Percentiles rank a stretch among this genome's conserved stretches.
phyloP scores from a whole-genome alignment of 2,113 vertebrate genomes.

The Eurypyga helias region DNA sequence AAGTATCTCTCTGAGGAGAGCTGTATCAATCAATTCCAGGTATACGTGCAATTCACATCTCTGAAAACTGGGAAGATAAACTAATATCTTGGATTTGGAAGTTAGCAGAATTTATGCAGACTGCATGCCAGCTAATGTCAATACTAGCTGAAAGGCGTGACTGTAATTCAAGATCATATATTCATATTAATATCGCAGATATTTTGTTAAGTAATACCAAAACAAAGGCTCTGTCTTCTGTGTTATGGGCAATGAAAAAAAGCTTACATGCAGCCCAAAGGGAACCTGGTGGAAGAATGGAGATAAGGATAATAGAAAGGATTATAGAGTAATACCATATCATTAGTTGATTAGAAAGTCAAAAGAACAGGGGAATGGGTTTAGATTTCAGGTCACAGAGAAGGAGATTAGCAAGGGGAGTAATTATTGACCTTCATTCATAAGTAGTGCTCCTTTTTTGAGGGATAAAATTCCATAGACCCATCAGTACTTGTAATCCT shows the following conservation, averaged over 20 bases:
- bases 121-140: neutral
- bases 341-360: slow-evolving; percentile 1
- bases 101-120: neutral
- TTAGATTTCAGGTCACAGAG: slow-evolving; percentile 8
- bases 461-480: neutral
- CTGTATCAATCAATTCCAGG: neutral
- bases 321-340: slow-evolving; percentile 20
- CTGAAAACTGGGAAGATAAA: neutral
- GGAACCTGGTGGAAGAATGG: neutral
- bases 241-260: neutral
- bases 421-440: neutral
- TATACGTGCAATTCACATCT: neutral
- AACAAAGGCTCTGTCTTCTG: neutral
- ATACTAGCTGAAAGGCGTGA: neutral
- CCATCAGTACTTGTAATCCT: neutral
- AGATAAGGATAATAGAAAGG: slow-evolving; percentile 20
- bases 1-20: neutral
- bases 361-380: neutral
- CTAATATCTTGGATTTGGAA: neutral
- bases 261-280: neutral
- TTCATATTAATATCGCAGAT: neutral
- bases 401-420: neutral
- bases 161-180: neutral
- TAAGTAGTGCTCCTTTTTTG: neutral
- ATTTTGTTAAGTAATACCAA: neutral